Conservation (phyloP, 2,797 vertebrate species). For the Coregonus suidteri region DNA sequence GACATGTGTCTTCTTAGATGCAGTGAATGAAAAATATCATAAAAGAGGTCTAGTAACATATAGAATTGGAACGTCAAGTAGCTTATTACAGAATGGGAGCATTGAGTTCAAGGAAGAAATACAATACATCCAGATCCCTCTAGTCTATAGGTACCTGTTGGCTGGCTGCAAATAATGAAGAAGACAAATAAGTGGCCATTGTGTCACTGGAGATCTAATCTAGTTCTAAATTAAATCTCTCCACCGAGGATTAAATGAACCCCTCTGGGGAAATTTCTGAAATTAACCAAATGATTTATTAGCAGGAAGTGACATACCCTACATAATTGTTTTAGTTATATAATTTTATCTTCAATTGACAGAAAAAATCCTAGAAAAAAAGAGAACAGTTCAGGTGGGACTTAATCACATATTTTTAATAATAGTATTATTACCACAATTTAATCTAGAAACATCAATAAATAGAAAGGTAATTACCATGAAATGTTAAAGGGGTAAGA, state of each 20-base stretch:
- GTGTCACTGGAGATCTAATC: conserved; percentile 2
- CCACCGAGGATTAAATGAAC: conserved; percentile 22
- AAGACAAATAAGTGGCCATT: not conserved
- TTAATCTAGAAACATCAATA: not conserved
- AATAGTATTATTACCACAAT: not conserved
- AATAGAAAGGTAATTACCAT: not conserved
- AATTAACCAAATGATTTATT: conserved; percentile 20
- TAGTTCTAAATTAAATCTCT: conserved; percentile 27
- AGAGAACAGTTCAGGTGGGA: not conserved
- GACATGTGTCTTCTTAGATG: not conserved
- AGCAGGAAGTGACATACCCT: conserved; percentile 39
- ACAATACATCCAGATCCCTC: not conserved
- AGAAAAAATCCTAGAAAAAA: not conserved
- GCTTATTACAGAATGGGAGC: conserved; percentile 2
- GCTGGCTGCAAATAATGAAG: not conserved
- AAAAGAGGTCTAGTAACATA: not conserved
- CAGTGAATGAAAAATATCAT: not conserved
- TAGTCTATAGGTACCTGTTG: not conserved
- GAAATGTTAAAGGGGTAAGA: not conserved
- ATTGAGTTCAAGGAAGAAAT: not conserved
- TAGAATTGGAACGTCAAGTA: not conserved
- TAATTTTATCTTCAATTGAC: not conserved
- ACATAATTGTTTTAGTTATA: conserved; percentile 17
- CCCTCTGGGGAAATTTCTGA: conserved; percentile 22
- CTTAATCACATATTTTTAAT: not conserved